Base-by-base conservation (phyloP, 2,888 invertebrate species). In the Callyntrura guangdongensis region DNA sequence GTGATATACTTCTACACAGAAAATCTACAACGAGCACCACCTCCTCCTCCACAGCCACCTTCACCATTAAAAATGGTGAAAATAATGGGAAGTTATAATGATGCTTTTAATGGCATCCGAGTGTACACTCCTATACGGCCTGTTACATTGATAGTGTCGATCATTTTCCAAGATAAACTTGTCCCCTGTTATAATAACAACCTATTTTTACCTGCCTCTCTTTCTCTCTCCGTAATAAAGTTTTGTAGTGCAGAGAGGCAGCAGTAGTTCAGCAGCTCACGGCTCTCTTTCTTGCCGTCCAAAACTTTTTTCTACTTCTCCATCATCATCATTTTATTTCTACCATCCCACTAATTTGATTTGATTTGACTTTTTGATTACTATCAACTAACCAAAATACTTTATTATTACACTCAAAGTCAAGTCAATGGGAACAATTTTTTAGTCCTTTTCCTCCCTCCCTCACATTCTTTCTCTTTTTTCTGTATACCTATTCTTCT, bases 41-140 rank as follows among this genome's bases (percentile, higher is more conserved):
- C 53, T 25, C 77, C 45, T 64, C 79, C 59, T 61, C 59, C 61
- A 59, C 59, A 64, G 17, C 72, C 27, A 9, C 67, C 12, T 67
- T 22, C 67, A 53, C 87, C 69, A 67, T 22, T 89, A 61, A 59
- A 84, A 84, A 89, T 74, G 67, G 84, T 83, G 77, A 86, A 82
- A 49, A 61, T 69, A 90, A 90, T 90, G 86, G 90, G 90, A 90
- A 89, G 89, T 89, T 89, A 84, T 89, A 89, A 89, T 89, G 89
- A 85, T 79, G 85, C 85, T 82, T 89, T 89, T 85, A 89, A 89
- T 89, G 89, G 83, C 74, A 77, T 83, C 77, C 64, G 74, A 72
- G 86, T 77, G 72, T 61, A 79, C 72, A 74, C 72, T 74, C 53
- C 86, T 81, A 14, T 79, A 74, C 61, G 27, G 61, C 27, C 72